Conservation (phyloP, 53 echinoderm and acorn worm genomes). For the Holothuria scabra region DNA sequence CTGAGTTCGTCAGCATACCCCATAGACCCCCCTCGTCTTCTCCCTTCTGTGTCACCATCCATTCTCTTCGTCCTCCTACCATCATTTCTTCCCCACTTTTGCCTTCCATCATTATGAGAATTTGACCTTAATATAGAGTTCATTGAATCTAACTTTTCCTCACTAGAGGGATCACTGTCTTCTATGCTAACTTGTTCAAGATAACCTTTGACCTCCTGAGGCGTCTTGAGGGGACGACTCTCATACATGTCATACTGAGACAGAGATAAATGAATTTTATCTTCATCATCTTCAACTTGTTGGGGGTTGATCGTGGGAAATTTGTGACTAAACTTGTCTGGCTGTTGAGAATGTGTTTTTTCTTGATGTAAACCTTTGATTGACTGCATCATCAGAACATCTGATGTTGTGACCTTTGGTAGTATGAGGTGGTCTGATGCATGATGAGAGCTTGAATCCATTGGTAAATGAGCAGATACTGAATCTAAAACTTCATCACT, state of each 20-base stretch:
- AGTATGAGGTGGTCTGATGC: conserved; percentile 27
- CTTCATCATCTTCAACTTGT: conserved; percentile 44
- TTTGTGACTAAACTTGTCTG: not conserved
- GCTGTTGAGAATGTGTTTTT: no score
- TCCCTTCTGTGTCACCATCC: no score
- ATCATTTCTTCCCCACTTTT: no score
- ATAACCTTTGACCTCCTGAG: conserved; percentile 45
- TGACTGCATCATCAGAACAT: no score
- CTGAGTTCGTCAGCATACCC: conserved; percentile 54
- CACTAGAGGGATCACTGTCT: not conserved
- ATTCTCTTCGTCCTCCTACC: no score
- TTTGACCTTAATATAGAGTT: no score
- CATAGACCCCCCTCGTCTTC: not conserved
- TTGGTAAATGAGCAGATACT: conserved; percentile 12
- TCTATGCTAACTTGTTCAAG: conserved; percentile 4
- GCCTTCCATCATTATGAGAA: no score
- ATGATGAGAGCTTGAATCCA: not conserved
- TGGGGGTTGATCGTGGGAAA: not conserved
- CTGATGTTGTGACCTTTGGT: conserved; percentile 22
- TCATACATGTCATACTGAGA: conserved; percentile 80
- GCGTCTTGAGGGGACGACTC: conserved; percentile 75
- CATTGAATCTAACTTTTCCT: no score
- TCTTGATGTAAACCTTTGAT: no score
- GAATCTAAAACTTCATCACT: conserved; percentile 19
- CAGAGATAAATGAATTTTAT: not conserved